Base-by-base conservation (phyloP, 2,888 invertebrate genomes). In the Cepaea hortensis region DNA sequence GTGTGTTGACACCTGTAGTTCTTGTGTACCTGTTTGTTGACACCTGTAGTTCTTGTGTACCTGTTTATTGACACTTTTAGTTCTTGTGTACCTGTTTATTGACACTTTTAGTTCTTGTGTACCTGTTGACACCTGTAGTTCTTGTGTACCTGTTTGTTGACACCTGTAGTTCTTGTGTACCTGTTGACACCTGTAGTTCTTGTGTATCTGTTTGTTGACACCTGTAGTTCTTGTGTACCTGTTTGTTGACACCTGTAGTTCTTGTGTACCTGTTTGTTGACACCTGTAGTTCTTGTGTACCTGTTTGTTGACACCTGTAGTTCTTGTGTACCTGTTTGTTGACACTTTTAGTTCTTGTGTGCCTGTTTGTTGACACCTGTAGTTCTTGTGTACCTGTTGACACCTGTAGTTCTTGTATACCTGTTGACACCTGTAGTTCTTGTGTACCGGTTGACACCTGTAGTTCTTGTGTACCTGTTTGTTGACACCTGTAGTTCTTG, bases 171-270 rank as follows among this genome's bases (percentile, higher is more conserved):
- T 35, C n/a, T n/a, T n/a, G n/a, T n/a, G n/a, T n/a, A n/a, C n/a
- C n/a, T n/a, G n/a, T n/a, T n/a, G 35, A 35, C 35, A 35, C 0
- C 35, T 35, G 35, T 35, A 9, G 55, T 55, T 55, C 11, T 55
- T 94, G 88, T 81, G 75, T 81, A 35, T 23, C 3, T 61, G 11
- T 77, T 61, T n/a, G 76, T 1, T 55, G 0, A 11, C 2, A 23
- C 5, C 46, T 9, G 13, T 55, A 20, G n/a, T 18, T 50, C 68
- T 18, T 76, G 50, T 48, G 75, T 15, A 18, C n/a, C 5, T 68
- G 5, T 35, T 1, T 18, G 6, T 11, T 55, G 0, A 11, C 11
- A 55, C 11, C 6, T 9, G 6, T 55, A 55, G 55, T 55, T 55
- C 11, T 55, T 55, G 55, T 55, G 55, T 9, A 55, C 55, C 6